Conservation (phyloP, 2,113 vertebrate genomes). For the Saguinus imperator region DNA sequence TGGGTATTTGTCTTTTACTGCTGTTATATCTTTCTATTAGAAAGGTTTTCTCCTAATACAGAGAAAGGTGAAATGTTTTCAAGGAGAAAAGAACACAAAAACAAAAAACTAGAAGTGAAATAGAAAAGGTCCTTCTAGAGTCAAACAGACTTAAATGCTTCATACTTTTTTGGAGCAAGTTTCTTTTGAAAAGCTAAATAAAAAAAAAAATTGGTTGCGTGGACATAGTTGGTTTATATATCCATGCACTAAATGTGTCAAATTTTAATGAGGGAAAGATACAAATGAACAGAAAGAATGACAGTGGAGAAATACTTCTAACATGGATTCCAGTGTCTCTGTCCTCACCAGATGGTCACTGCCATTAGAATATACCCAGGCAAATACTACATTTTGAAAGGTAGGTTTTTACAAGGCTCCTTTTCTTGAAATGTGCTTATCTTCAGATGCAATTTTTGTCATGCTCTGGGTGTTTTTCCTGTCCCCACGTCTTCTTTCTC, state of each 20-base stretch:
- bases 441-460: not conserved
- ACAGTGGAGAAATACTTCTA: not conserved
- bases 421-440: not conserved
- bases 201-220: not conserved
- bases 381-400: not conserved
- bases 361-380: not conserved
- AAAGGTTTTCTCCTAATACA: not conserved
- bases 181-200: not conserved
- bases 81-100: not conserved
- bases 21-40: not conserved
- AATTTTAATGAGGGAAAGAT: not conserved
- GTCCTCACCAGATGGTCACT: not conserved
- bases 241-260: not conserved
- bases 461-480: not conserved
- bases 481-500: not conserved
- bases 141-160: conserved; percentile 8
- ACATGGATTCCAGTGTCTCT: not conserved
- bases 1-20: not conserved
- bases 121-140: not conserved
- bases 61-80: not conserved
- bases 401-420: not conserved
- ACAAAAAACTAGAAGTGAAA: not conserved
- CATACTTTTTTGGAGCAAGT: not conserved
- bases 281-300: not conserved
- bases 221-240: not conserved